Base-by-base conservation (phyloP, 2,797 vertebrate species). In the Rhincodon typus region DNA sequence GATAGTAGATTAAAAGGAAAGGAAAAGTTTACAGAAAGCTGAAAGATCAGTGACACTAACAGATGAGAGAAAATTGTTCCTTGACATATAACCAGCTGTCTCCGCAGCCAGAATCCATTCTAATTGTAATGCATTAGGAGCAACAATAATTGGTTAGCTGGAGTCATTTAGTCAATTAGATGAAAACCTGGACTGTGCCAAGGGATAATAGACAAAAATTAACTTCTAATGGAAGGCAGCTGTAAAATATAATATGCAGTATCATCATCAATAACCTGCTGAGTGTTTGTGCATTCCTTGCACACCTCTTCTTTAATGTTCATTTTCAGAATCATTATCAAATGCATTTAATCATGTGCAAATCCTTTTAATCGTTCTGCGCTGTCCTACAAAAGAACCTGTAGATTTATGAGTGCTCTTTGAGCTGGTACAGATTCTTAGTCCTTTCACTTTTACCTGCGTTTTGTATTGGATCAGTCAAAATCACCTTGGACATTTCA, bases 91-190 rank as follows among this genome's bases (percentile, higher is more conserved):
- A 96, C 84, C 96, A 95, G 21, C 94, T 38, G 97, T 98, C 97
- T 97, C 97, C 96, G 50, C 97, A 97, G 96, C 96, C 96, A 97
- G 97, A 27, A 0, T 96, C 96, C 96, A 96, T 96, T 97, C 97
- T 97, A 97, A 97, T 97, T 97, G 97, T 96, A 97, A 96, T 96
- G 96, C 97, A 97, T 97, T 96, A 96, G 97, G 88, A 96, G 96
- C 96, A 96, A 95, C 96, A 94, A 79, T 96, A 96, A 96, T 96
- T 96, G 96, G 96, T 96, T 96, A 96, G 96, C 96, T 97, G 90
- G 82, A 96, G 97, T 96, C 96, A 82, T 97, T 95, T 97, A 96
- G 96, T 96, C 97, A 97, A 97, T 97, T 96, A 97, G 97, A 97
- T 95, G 97, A 96, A 95, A 96, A 96, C 94, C 96, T 96, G 96